Base-by-base conservation (phyloP, 2,113 vertebrate species). In the Pantherophis guttatus region DNA sequence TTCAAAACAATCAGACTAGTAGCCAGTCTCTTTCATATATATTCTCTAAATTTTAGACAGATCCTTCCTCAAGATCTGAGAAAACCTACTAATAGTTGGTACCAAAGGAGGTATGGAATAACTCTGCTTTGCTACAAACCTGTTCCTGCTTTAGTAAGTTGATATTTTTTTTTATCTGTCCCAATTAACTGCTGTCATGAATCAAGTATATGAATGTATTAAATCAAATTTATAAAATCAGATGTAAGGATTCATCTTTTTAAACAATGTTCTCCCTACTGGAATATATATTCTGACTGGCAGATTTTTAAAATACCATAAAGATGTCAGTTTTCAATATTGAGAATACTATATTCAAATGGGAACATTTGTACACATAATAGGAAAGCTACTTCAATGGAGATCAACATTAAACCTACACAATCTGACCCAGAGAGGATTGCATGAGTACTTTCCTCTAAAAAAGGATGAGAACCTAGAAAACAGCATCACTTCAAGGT, bases 291-390 rank as follows among this genome's bases (percentile, higher is more conserved):
- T 33, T 39, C 7, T 39, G 33, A 81, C 2, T 6, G 23, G 50
- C 39, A 54, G 48, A 55, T 92, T 92, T 44, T 92, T 54, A 62
- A 92, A 88, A 92, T 92, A 88, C 54, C 86, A 87, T n/a, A 54
- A 54, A 92, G 50, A 65, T 88, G 58, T 65, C 59, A 52, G 10
- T 48, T 93, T 54, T 90, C 13, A 0, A 90, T 70, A 50, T 91
- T 92, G 94, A 70, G 70, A 91, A 55, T 10, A 86, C n/a, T 44
- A 10, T 90, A n/a, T 44, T 44, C 21, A 44, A 44, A 44, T 44
- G 39, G 39, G 24, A 87, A 54, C 2, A 62, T 15, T 48, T 90
- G 57, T 65, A 54, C 29, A 87, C 81, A 55, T 87, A 50, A 90
- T 29, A 87, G 3, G 26, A 70, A 54, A 57, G 48, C 39, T 75